A percentile compares a stretch with the other conserved stretches of the same genome.
phyloP scores from a whole-genome alignment of 2,797 vertebrate species.

The Rhynchotus rufescens region DNA sequence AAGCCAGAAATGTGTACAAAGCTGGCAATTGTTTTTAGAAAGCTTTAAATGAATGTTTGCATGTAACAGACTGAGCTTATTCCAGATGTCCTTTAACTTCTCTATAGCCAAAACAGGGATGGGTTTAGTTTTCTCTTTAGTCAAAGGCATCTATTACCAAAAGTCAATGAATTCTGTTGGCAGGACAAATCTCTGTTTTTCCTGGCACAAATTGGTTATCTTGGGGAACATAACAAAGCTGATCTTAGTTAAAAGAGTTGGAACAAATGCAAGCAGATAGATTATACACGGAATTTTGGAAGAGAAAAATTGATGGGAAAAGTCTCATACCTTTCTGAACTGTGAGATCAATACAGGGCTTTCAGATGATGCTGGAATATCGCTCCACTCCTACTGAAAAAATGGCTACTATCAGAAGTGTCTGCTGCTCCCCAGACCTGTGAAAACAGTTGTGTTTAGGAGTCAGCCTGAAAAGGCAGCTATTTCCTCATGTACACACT shows the following conservation, averaged over 20 bases:
- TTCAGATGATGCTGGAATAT: background rate
- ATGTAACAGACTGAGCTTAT: background rate
- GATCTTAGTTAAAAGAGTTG: background rate
- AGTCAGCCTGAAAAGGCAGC: background rate
- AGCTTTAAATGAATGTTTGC: background rate
- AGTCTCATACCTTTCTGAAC: background rate
- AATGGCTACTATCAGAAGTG: background rate
- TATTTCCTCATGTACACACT: background rate
- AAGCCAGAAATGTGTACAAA: background rate
- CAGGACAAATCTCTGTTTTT: background rate
- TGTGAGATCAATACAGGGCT: background rate
- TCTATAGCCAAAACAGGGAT: background rate
- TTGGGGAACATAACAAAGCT: background rate
- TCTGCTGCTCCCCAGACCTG: background rate
- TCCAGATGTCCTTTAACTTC: background rate
- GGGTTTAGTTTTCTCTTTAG: background rate
- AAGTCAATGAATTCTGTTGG: background rate
- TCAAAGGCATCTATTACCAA: background rate
- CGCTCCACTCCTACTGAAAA: background rate
- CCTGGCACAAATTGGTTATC: background rate
- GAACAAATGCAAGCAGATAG: background rate
- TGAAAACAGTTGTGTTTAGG: background rate
- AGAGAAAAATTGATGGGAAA: background rate
- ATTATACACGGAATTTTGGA: background rate
- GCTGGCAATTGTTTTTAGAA: background rate